Evolutionary conservation across 2,113 vertebrate species (phyloP), one percentile per base, ranked within the genome.

Genomic region (Falco punctatus): DNA sequence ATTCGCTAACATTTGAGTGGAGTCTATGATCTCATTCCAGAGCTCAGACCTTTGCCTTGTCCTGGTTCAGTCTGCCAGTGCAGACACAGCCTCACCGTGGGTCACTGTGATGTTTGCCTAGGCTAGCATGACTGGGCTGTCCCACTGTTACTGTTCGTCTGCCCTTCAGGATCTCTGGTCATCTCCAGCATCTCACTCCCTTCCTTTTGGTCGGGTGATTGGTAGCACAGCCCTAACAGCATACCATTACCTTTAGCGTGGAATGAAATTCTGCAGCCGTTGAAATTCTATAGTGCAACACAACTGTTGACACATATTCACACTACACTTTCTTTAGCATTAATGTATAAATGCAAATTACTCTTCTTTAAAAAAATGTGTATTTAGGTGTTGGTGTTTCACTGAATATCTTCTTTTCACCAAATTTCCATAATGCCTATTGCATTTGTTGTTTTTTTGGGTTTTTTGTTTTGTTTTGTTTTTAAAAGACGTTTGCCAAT

Each of bases 161-260:
- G 69, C 16, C 57, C 19, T 66, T 81, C 40, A 48, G 52, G n/a
- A 19, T 71, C 38, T 54, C 57, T n/a, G 51, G 23, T 78, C 1
- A 1, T 44, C 52, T 49, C 24, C 15, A 62, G 54, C 32, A 44
- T 89, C 81, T 86, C n/a, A 10, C 22, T 82, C 52, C 46, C 58
- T 48, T 89, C 48, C 33, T 72, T 66, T 77, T 61, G n/a, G 10
- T 59, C 27, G 42, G 62, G 12, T 44, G 15, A 73, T 22, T 14
- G 61, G 35, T 35, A 65, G 15, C 22, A 21, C 2, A 69, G 32
- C 61, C 51, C 48, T 67, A 44, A 35, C 7, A 62, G 13, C 42
- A 62, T 23, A 27, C 6, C 0, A 1, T 35, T 80, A 44, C 30
- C 74, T 70, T 61, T 32, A 86, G 32, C 0, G 0, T 46, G 28